A percentile compares a stretch with the other conserved stretches of the same genome.
These are phyloP conservation scores for Rhabdomys dilectus DNA, from an alignment of 2,113 vertebrate genomes.

Conservation along the genomic window DNA sequence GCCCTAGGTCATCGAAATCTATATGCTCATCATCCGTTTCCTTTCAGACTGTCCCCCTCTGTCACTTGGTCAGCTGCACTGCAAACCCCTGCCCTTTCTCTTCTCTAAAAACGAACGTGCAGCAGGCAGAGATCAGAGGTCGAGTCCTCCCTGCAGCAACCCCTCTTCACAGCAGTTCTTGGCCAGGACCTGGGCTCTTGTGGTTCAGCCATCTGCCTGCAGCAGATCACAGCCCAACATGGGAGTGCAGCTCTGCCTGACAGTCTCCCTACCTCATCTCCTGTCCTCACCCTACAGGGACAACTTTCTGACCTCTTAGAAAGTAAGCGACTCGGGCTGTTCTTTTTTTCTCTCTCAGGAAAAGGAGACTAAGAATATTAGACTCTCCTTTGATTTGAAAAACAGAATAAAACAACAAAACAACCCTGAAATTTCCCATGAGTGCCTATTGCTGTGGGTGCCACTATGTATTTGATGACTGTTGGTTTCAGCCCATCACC, in stretches of 20 bases:
- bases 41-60: fast-evolving
- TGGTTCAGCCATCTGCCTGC: neutral
- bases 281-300: neutral
- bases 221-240: neutral
- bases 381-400: neutral
- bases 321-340: neutral
- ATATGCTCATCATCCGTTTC: neutral
- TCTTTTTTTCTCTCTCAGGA: neutral
- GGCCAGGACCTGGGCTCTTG: neutral
- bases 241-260: neutral
- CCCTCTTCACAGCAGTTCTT: conserved; percentile 30
- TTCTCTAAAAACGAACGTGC: neutral
- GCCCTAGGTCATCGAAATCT: neutral
- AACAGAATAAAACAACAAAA: neutral
- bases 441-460: neutral
- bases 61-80: neutral
- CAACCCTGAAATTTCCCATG: fast-evolving
- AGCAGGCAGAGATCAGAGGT: neutral
- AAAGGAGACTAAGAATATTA: neutral
- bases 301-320: neutral
- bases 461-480: neutral
- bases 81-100: neutral
- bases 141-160: neutral
- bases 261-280: fast-evolving
- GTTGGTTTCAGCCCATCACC: neutral